Evolutionary conservation across 2,888 invertebrate genomes (phyloP), one percentile per base, ranked within the genome.

Genomic region (Horisme vitalbata): DNA sequence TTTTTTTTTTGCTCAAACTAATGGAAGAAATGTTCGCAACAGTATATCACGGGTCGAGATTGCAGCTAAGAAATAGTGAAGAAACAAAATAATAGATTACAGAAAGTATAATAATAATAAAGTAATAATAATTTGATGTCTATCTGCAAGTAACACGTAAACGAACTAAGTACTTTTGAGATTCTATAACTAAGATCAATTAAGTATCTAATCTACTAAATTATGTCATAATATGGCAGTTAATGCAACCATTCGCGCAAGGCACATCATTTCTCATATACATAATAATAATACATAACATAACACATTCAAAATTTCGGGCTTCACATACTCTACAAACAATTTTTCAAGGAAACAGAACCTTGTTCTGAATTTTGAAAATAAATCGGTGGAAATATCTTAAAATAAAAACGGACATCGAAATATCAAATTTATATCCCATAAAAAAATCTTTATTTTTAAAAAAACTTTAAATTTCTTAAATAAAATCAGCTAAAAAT

Each of bases 161-260:
- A n/a, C n/a, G n/a, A 79, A 80, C 75, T 68, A 83, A 79, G 73
- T 83, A 82, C 63, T 71, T 70, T 75, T 79, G 81, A 79, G 70
- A 74, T 69, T 75, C 83, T 87, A 84, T 60, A 69, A 52, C 85
- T 87, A 87, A 81, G 69, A 71, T 75, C 71, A 73, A 52, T 75
- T 76, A 83, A 75, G 77, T 83, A 81, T 67, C 74, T 59, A 54
- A 49, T 54, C 55, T 56, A 59, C 80, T 84, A 87, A 83, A 84
- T 75, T 89, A 89, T 83, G 87, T 87, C 79, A 83, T 89, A 89
- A 89, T 89, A 89, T 89, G 88, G 88, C 88, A 89, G 88, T 89
- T 87, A 82, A 77, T 80, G 85, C 84, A 87, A 86, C 83, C 87
- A 82, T 83, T 81, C 79, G 83, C 83, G 77, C 79, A 75, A 78